Evolutionary conservation across 1,140 invertebrate species (phyloP).

Genomic region (Sipha flava): DNA sequence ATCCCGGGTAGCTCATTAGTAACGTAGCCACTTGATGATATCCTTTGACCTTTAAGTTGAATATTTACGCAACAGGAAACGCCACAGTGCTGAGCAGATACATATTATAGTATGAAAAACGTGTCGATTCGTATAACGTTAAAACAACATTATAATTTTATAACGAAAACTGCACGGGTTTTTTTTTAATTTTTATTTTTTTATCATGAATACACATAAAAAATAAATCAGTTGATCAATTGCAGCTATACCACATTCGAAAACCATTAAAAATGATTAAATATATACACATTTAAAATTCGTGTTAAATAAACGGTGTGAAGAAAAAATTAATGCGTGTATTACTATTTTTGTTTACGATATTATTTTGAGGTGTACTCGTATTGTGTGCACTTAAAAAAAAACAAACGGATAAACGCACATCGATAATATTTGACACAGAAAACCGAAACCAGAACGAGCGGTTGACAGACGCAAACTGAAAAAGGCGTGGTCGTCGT

Average conservation of each 20-base stretch:
- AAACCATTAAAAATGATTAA: too few relatives aligned
- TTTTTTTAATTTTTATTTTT: too few relatives aligned
- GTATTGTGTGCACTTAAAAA: neutral
- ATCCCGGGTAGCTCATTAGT: slow-evolving; percentile 8
- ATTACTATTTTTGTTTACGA: neutral
- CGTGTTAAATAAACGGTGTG: too few relatives aligned
- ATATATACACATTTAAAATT: too few relatives aligned
- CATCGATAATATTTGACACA: slow-evolving; percentile 20
- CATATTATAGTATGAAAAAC: neutral
- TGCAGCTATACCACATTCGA: too few relatives aligned
- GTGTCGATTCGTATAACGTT: neutral
- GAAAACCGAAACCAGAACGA: slow-evolving; percentile 13
- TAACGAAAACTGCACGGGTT: too few relatives aligned
- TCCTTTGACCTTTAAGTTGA: slow-evolving; percentile 24
- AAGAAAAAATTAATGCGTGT: too few relatives aligned
- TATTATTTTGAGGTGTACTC: too few relatives aligned
- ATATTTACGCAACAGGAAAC: slow-evolving; percentile 24
- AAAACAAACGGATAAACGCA: neutral
- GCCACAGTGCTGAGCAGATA: neutral
- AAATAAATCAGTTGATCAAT: too few relatives aligned
- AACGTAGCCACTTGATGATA: slow-evolving; percentile 5
- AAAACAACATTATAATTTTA: too few relatives aligned
- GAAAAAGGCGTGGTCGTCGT: slow-evolving; percentile 30
- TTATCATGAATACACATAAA: too few relatives aligned
- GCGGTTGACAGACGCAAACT: slow-evolving; percentile 26